Evolutionary conservation across 1,140 invertebrate genomes (phyloP).

Genomic region (Phymorhynchus buccinoides): DNA sequence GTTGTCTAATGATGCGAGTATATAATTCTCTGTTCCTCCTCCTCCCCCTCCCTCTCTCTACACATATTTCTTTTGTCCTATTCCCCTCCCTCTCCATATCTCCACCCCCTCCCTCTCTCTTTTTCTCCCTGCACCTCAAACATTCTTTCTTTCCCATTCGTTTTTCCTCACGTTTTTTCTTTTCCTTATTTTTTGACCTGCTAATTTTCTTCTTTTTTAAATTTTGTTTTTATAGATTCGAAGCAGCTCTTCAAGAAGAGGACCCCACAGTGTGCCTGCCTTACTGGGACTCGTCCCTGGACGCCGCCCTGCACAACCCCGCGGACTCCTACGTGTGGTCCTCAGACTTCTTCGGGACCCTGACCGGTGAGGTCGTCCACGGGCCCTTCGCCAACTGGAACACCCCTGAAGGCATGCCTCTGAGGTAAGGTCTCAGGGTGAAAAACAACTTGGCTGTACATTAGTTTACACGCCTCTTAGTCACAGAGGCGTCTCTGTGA

Average conservation of each 20-base stretch:
- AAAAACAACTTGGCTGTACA: slow-evolving; percentile 25
- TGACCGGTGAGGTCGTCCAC: slow-evolving; percentile 69
- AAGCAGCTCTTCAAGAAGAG: slow-evolving; percentile 57
- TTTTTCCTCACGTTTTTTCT: too few relatives aligned
- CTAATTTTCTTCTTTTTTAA: too few relatives aligned
- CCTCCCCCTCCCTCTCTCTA: too few relatives aligned
- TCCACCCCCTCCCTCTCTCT: too few relatives aligned
- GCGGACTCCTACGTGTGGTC: slow-evolving; percentile 71
- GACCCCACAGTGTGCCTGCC: slow-evolving; percentile 66
- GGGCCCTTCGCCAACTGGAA: slow-evolving; percentile 68
- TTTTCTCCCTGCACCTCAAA: too few relatives aligned
- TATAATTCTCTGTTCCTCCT: too few relatives aligned
- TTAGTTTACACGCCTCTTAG: too few relatives aligned
- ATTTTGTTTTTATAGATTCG: slow-evolving; percentile 52
- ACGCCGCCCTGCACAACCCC: slow-evolving; percentile 65
- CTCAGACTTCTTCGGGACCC: slow-evolving; percentile 68
- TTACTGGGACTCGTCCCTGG: slow-evolving; percentile 73
- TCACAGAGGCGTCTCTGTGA: too few relatives aligned
- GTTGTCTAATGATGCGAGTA: too few relatives aligned
- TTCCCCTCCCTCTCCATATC: too few relatives aligned
- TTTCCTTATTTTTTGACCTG: neutral
- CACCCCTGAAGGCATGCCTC: slow-evolving; percentile 43
- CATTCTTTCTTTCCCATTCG: neutral
- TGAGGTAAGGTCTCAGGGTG: slow-evolving; percentile 43
- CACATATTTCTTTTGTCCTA: too few relatives aligned